These are phyloP conservation scores for Strongylocentrotus purpuratus DNA, from an alignment of 35 echinoderm and acorn worm species.

Conservation along the genomic window DNA sequence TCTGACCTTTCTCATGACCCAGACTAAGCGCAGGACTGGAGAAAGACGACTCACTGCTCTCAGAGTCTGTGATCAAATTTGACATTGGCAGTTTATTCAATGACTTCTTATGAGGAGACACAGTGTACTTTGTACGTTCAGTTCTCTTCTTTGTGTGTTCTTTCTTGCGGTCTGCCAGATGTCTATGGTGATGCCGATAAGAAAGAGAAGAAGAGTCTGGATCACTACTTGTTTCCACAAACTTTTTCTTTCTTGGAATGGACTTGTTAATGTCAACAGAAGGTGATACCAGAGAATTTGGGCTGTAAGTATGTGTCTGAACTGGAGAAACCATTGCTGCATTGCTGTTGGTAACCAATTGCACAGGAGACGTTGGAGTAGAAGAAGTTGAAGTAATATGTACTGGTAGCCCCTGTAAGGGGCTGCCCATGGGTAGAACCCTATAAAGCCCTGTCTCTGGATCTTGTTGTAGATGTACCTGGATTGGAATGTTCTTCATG, in stretches of 20 bases:
- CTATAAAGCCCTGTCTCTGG: constrained; percentile 88
- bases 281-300: neutral
- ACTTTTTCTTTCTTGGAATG: neutral
- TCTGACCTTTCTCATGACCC: constrained; percentile 36
- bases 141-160: constrained; percentile 58
- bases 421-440: constrained; percentile 70
- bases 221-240: constrained; percentile 56
- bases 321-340: neutral
- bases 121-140: constrained; percentile 44
- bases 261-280: neutral
- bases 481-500: constrained; percentile 67
- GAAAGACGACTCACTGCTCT: constrained; percentile 89
- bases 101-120: constrained; percentile 61
- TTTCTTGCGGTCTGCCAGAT: constrained; percentile 47
- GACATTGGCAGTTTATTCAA: constrained; percentile 31
- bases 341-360: neutral
- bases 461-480: constrained; percentile 87
- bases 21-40: constrained; percentile 39
- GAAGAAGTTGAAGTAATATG: constrained; percentile 20
- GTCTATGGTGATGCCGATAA: neutral
- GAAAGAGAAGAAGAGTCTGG: constrained; percentile 35
- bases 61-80: constrained; percentile 75
- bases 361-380: constrained; percentile 16
- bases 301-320: neutral
- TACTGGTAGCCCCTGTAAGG: constrained; percentile 38